These are phyloP conservation scores for Miltochrista miniata DNA, from an alignment of 2,888 invertebrate genomes.

Conservation along the genomic window DNA sequence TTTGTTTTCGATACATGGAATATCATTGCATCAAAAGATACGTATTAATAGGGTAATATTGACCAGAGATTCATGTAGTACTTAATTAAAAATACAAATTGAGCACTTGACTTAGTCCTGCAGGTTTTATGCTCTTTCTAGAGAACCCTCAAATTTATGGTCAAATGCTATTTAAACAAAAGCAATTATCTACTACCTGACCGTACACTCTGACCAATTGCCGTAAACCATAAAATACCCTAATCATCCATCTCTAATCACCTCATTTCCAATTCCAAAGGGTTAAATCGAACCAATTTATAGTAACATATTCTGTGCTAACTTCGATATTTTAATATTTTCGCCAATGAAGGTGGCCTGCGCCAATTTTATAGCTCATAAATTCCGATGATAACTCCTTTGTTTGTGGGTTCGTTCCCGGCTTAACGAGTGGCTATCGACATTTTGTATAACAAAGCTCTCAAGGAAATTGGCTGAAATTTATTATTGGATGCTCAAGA, in stretches of 20 bases:
- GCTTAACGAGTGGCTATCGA: conserved; percentile 53
- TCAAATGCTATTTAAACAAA: no score
- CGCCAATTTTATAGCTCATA: conserved; percentile 59
- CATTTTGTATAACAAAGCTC: conserved; percentile 47
- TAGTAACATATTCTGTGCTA: conserved; percentile 53
- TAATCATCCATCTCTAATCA: conserved; percentile 44
- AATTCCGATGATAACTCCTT: conserved; percentile 59
- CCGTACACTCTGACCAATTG: conserved; percentile 38
- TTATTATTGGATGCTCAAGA: conserved; percentile 37
- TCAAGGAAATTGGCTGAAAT: conserved; percentile 51
- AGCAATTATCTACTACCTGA: no score
- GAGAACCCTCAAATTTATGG: no score
- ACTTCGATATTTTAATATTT: conserved; percentile 56
- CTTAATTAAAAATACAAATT: no score
- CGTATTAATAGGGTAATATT: no score
- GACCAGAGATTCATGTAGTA: no score
- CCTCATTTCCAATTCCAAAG: conserved; percentile 47
- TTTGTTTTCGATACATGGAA: no score
- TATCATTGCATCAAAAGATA: no score
- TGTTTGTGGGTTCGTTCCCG: conserved; percentile 49
- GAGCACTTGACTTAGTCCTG: no score
- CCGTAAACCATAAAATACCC: conserved; percentile 38
- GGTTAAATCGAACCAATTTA: conserved; percentile 54
- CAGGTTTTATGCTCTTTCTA: no score
- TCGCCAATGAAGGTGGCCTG: conserved; percentile 47